Evolutionary conservation across 2,797 vertebrate species (phyloP).

Genomic region (Lithobates pipiens): DNA sequence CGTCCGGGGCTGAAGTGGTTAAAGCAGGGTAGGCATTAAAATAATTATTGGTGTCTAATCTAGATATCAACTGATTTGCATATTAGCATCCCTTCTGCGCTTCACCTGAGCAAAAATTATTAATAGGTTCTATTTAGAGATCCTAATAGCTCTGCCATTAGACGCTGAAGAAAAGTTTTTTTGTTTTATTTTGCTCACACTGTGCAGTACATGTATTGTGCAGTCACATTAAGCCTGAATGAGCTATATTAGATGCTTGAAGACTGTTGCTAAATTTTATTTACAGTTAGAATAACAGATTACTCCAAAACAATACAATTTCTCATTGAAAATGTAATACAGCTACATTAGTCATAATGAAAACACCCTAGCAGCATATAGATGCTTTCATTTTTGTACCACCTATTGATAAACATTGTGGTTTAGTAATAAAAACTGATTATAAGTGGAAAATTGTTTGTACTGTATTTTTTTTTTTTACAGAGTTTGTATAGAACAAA

Average conservation of each 20-base stretch:
- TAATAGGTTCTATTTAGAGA: too few relatives aligned
- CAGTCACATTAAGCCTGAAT: not conserved
- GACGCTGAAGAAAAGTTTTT: too few relatives aligned
- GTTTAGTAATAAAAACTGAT: not conserved
- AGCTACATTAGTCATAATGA: conserved; percentile 2
- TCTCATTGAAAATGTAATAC: conserved; percentile 6
- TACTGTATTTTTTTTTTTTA: too few relatives aligned
- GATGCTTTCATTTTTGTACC: not conserved
- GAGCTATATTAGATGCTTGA: not conserved
- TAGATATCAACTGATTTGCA: not conserved
- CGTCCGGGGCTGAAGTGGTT: too few relatives aligned
- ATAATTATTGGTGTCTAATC: not conserved
- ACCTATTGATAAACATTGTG: not conserved
- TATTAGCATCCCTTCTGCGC: not conserved
- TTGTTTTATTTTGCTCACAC: not conserved
- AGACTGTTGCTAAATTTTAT: conserved; percentile 12
- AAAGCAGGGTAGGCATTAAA: not conserved
- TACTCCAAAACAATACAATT: conserved; percentile 4
- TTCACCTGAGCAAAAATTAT: not conserved
- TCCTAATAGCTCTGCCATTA: too few relatives aligned
- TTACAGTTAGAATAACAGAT: conserved; percentile 25
- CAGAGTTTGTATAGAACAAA: too few relatives aligned
- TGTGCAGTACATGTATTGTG: not conserved
- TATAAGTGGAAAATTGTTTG: too few relatives aligned
- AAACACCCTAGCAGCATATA: not conserved